These are phyloP conservation scores for Potorous gilbertii DNA, from an alignment of 2,797 vertebrate species.

Conservation along the genomic window DNA sequence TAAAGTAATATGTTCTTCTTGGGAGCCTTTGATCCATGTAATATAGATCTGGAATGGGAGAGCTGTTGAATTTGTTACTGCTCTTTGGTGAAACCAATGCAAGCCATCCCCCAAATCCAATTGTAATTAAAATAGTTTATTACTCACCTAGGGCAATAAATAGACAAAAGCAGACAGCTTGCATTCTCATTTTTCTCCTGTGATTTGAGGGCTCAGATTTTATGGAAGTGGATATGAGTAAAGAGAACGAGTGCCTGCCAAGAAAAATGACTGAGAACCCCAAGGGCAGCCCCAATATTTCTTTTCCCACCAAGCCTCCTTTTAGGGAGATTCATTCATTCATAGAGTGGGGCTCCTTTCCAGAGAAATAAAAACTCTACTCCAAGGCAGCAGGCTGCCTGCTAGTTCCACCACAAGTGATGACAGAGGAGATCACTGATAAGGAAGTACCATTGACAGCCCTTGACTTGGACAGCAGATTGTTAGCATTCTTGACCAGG, in stretches of 20 bases:
- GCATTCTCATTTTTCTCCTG: not conserved
- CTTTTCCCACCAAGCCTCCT: conserved; percentile 79
- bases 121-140: not conserved
- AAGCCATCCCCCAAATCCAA: not conserved
- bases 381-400: conserved; percentile 79
- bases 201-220: conserved; percentile 8
- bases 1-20: conserved; percentile 1
- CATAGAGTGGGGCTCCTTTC: conserved; percentile 80
- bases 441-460: conserved; percentile 84
- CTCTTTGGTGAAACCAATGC: not conserved
- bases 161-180: not conserved
- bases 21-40: not conserved
- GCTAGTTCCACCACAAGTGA: conserved; percentile 77
- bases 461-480: conserved; percentile 76
- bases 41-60: not conserved
- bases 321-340: conserved; percentile 73
- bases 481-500: conserved; percentile 84
- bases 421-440: conserved; percentile 77
- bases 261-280: conserved; percentile 9
- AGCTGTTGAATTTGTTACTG: not conserved
- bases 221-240: conserved; percentile 13
- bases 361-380: conserved; percentile 80
- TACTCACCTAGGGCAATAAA: not conserved
- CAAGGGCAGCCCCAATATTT: conserved; percentile 59
- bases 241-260: not conserved